These are phyloP conservation scores for Sarcophaga carnaria DNA, from an alignment of 2,888 invertebrate species.

Conservation along the genomic window DNA sequence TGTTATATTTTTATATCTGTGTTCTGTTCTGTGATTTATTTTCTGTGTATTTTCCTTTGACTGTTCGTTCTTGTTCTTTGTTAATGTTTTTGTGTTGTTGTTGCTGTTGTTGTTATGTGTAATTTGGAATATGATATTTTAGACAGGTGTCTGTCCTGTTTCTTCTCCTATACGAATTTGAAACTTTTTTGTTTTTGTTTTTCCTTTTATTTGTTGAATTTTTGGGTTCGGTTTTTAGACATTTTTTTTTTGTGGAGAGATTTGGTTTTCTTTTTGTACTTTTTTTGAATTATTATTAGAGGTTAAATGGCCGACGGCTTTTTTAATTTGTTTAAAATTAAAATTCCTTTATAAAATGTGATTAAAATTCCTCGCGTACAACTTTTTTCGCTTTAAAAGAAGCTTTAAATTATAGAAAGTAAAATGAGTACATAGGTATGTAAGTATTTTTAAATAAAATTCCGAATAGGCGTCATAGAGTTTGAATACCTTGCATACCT, in stretches of 20 bases:
- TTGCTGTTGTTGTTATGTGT: conserved; percentile 28
- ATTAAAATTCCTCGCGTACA: too few species aligned
- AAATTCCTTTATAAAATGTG: too few species aligned
- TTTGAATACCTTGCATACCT: too few species aligned
- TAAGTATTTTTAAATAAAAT: too few species aligned
- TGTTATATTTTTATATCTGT: conserved; percentile 38
- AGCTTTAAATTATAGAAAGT: too few species aligned
- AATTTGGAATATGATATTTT: conserved; percentile 64
- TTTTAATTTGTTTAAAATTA: too few species aligned
- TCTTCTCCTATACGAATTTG: conserved; percentile 15
- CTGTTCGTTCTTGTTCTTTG: conserved; percentile 40
- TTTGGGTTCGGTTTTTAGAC: not conserved
- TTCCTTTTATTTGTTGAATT: not conserved
- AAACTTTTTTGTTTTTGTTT: not conserved
- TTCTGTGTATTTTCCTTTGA: too few species aligned
- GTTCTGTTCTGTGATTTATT: conserved; percentile 27
- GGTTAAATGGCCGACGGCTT: conserved; percentile 27
- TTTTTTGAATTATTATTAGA: not conserved
- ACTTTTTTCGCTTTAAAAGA: too few species aligned
- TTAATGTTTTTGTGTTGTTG: not conserved
- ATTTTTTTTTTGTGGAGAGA: not conserved
- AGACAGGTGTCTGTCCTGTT: conserved; percentile 65
- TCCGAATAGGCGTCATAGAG: too few species aligned
- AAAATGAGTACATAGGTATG: too few species aligned
- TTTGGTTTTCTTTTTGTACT: not conserved